phyloP scores from a whole-genome alignment of 2,797 vertebrate species.

The Squalus acanthias region DNA sequence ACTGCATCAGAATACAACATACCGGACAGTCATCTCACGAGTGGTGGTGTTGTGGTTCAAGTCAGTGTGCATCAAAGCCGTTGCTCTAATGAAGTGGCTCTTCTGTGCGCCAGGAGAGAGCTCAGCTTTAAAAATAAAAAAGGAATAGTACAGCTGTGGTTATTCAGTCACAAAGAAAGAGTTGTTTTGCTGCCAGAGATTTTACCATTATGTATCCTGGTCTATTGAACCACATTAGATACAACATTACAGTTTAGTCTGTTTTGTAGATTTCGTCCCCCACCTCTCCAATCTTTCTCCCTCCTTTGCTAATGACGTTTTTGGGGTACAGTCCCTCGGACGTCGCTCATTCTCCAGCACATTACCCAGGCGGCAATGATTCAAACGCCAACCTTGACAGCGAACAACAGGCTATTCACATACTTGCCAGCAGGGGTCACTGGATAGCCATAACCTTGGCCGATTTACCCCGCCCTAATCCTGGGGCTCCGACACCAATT shows the following conservation, averaged over 20 bases:
- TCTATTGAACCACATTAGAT: neutral
- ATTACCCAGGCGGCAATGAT: neutral
- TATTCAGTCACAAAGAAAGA: neutral
- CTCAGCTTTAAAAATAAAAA: constrained; percentile 69
- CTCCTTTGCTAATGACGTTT: neutral
- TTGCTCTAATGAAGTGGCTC: constrained; percentile 72
- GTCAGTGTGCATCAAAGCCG: constrained; percentile 76
- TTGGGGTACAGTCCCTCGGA: neutral
- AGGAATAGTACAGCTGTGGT: neutral
- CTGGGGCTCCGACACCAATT: no score
- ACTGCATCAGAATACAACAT: constrained; percentile 43
- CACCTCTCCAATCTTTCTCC: neutral
- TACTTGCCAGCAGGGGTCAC: no score
- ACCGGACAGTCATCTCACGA: constrained; percentile 85
- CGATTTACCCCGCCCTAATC: neutral
- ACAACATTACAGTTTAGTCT: neutral
- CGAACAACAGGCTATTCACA: neutral
- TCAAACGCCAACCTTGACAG: neutral
- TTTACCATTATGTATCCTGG: neutral
- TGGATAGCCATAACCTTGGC: neutral
- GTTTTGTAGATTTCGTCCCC: neutral
- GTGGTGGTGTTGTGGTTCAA: constrained; percentile 69
- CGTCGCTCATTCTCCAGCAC: neutral
- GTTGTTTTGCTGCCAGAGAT: neutral
- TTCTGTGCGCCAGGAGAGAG: constrained; percentile 60